These are phyloP conservation scores for Thymelicus lineola DNA, from an alignment of 2,888 invertebrate genomes.

Conservation along the genomic window DNA sequence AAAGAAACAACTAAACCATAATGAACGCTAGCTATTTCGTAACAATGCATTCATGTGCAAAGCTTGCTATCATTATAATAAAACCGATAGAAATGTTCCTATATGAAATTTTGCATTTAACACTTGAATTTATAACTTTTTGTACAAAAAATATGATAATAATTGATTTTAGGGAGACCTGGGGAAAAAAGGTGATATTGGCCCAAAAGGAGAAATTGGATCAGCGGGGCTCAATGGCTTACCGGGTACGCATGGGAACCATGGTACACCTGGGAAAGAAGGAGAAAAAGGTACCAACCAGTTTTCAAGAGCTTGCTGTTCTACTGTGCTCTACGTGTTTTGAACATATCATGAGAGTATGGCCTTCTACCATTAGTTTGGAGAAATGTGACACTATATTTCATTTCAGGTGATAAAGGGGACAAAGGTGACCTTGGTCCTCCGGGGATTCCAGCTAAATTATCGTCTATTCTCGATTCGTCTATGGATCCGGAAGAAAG, in stretches of 20 bases:
- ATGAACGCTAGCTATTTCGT: no score
- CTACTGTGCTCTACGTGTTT: no score
- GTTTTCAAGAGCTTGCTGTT: no score
- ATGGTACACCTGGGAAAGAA: constrained; percentile 89
- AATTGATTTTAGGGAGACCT: constrained; percentile 45
- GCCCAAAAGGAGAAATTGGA: constrained; percentile 67
- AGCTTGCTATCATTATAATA: no score
- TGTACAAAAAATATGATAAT: no score
- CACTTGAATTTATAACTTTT: no score
- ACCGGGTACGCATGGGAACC: constrained; percentile 88
- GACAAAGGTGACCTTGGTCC: constrained; percentile 89
- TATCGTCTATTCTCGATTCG: constrained; percentile 61
- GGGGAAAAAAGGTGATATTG: constrained; percentile 56
- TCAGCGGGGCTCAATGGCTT: constrained; percentile 79
- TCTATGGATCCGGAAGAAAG: constrained; percentile 59
- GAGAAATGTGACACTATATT: constrained; percentile 59
- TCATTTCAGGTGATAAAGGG: constrained; percentile 85
- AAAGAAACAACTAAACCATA: no score
- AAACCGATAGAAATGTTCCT: no score
- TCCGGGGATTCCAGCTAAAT: constrained; percentile 90
- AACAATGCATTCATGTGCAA: no score
- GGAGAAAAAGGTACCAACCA: constrained; percentile 86
- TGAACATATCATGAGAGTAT: no score
- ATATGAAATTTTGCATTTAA: no score
- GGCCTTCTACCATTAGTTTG: no score